These are phyloP conservation scores for Arge pagana DNA, from an alignment of 2,888 invertebrate genomes.

Conservation along the genomic window DNA sequence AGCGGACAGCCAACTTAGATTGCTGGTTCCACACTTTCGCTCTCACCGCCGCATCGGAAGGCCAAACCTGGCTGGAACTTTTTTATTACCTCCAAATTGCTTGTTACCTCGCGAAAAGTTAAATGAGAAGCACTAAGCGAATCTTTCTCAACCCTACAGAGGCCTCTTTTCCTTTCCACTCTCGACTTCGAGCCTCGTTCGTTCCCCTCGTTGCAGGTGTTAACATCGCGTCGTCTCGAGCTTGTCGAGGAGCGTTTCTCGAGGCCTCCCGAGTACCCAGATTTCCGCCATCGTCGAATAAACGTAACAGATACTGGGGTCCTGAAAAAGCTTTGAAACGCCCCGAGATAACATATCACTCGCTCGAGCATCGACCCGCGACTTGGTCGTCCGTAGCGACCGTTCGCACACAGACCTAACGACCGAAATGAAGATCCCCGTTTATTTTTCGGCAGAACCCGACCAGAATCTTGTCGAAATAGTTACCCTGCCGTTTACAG, in stretches of 20 bases:
- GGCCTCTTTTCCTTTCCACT: constrained; percentile 8
- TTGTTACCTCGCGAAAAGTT: constrained; percentile 32
- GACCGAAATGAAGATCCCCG: too few species aligned
- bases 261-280: constrained; percentile 30
- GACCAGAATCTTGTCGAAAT: too few species aligned
- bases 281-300: constrained; percentile 30
- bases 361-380: too few species aligned
- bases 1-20: constrained; percentile 1
- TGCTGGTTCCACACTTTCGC: constrained; percentile 6
- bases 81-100: constrained; percentile 36
- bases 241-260: constrained; percentile 26
- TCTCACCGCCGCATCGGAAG: constrained; percentile 12
- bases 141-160: too few species aligned
- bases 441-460: too few species aligned
- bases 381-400: too few species aligned
- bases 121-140: constrained; percentile 31
- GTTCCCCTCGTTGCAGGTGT: background rate
- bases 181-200: constrained; percentile 1
- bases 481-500: too few species aligned
- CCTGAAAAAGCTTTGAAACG: constrained; percentile 3
- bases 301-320: constrained; percentile 21
- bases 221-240: constrained; percentile 14
- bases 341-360: too few species aligned
- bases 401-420: too few species aligned
- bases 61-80: constrained; percentile 6